Evolutionary conservation across 2,113 vertebrate genomes (phyloP).

Genomic region (Dasyprocta punctata): DNA sequence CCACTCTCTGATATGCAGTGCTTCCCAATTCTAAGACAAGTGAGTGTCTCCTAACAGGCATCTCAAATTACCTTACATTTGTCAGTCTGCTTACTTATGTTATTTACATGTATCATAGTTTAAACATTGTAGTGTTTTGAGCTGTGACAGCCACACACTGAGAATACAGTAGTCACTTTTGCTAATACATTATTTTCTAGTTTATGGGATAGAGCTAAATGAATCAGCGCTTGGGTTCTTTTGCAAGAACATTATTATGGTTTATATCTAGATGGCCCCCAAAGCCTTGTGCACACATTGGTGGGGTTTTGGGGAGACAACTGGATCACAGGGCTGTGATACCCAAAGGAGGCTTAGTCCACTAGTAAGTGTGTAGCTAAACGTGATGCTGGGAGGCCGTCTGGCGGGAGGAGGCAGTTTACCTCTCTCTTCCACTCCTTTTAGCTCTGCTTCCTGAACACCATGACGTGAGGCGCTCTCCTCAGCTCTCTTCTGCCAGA

Average conservation of each 20-base stretch:
- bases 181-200: not conserved
- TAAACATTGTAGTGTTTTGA: not conserved
- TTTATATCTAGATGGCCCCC: not conserved
- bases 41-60: rapidly evolving
- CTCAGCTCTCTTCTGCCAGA: not conserved
- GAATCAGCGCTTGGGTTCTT: not conserved
- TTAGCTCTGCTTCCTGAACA: not conserved
- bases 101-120: not conserved
- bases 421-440: not conserved
- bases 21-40: not conserved
- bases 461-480: not conserved
- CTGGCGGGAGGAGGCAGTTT: too few species aligned
- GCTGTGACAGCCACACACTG: not conserved
- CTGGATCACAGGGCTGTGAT: not conserved
- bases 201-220: too few species aligned
- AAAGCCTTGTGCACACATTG: not conserved
- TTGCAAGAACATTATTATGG: not conserved
- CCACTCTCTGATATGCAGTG: not conserved
- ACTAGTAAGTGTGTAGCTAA: not conserved
- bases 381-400: not conserved
- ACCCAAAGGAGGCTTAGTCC: not conserved
- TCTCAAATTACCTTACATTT: not conserved
- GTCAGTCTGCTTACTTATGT: not conserved
- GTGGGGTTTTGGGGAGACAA: not conserved
- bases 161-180: not conserved